Evolutionary conservation across 2,113 vertebrate species (phyloP), one percentile per base, ranked within the genome.

Genomic region (Prunella fulvescens): DNA sequence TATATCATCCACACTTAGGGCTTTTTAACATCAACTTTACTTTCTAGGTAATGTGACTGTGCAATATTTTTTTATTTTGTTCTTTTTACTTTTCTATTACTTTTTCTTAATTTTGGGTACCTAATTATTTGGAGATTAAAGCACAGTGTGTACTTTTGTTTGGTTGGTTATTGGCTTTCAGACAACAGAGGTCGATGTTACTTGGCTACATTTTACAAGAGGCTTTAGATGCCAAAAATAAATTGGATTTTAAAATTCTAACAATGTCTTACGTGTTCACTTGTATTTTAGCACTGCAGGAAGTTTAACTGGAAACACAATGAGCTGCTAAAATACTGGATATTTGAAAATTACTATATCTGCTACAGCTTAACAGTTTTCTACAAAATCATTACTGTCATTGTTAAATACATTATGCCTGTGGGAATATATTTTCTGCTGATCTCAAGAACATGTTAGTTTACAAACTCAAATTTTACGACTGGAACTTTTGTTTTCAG

Each of bases 1-100:
- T 98, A 98, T 98, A 98, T 98, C 98, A 98, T 98, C 98, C 97
- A 97, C 97, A 96, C 95, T 94, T 97, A 97, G 95, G 96, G 94
- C 98, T 98, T 97, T 97, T 97, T 97, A 97, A 98, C 98, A 98
- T 97, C 92, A 95, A 98, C 97, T 98, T 98, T 98, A 97, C 96
- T 98, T 98, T 98, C 93, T 98, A 98, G 95, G 96, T 98, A 97
- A 98, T 95, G 98, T 98, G 98, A 97, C 98, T 98, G 97, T 98
- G 98, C 97, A 98, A 98, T 98, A 98, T 98, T 98, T 98, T 98
- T 98, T 98, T 97, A 97, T 97, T 97, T 98, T 96, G 90, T 97
- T 91, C 96, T 98, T 99, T 98, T 98, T 98, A 98, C 98, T 99
- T 99, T 99, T 99, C 97, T 99, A 99, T 98, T 98, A 96, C 95